phyloP scores from a whole-genome alignment of 2,113 vertebrate genomes.

The Lontra canadensis region DNA sequence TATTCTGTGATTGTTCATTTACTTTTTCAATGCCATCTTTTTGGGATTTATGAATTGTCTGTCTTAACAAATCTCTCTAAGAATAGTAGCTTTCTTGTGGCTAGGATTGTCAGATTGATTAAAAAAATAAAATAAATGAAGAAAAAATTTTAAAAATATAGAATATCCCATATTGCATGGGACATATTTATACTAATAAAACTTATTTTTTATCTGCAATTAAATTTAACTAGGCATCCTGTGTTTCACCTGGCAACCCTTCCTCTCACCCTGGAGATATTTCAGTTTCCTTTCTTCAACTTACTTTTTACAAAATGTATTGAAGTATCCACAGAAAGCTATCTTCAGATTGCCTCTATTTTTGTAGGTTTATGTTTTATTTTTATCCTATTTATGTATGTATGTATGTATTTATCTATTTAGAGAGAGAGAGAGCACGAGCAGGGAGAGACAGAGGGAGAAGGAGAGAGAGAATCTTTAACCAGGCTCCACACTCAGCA shows the following conservation, averaged over 20 bases:
- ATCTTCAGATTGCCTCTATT: background rate
- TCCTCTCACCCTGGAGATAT: background rate
- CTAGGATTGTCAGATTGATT: background rate
- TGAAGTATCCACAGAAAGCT: background rate
- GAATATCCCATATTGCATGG: background rate
- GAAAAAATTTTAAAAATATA: background rate
- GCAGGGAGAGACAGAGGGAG: background rate
- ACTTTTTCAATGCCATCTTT: background rate
- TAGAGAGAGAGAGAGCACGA: background rate
- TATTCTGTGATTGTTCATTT: background rate
- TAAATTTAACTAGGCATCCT: background rate
- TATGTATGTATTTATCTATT: no score
- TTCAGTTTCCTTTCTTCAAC: background rate
- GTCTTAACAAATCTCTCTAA: background rate
- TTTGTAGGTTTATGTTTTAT: background rate
- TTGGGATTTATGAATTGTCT: background rate
- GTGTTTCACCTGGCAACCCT: background rate
- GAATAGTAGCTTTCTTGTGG: background rate
- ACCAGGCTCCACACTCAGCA: background rate
- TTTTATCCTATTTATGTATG: background rate
- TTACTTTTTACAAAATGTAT: slow-evolving; percentile 10
- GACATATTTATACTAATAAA: background rate
- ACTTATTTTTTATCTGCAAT: background rate
- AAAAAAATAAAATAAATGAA: background rate
- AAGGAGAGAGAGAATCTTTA: background rate